These are phyloP conservation scores for Cettia cetti DNA, from an alignment of 2,113 vertebrate species.

Conservation along the genomic window DNA sequence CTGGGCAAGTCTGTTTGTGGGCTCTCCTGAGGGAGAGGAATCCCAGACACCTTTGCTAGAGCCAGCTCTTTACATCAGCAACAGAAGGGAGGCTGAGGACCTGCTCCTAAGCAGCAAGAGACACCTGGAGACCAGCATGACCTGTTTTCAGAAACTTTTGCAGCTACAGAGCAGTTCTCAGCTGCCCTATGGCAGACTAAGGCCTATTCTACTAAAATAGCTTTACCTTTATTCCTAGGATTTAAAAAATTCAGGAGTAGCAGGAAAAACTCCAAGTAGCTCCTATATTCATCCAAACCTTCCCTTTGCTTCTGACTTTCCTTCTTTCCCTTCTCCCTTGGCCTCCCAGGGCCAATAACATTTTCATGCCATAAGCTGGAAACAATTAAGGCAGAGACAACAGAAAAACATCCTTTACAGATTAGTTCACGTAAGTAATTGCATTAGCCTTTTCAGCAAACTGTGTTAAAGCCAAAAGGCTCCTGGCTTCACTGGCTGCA, in stretches of 20 bases:
- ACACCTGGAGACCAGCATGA: not conserved
- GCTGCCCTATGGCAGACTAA: not conserved
- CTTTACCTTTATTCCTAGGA: not conserved
- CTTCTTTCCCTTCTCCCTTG: not conserved
- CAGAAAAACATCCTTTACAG: conserved; percentile 44
- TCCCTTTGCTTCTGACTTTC: not conserved
- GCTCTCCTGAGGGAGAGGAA: not conserved
- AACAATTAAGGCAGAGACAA: conserved; percentile 53
- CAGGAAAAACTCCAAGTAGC: not conserved
- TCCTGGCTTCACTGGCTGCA: conserved; percentile 21
- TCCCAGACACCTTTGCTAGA: not conserved
- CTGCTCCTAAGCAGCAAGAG: not conserved
- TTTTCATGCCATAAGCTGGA: conserved; percentile 35
- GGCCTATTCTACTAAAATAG: not conserved
- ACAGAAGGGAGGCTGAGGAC: not conserved
- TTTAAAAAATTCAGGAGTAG: not conserved
- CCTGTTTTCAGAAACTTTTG: not conserved
- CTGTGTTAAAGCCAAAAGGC: not conserved
- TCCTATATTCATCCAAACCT: not conserved
- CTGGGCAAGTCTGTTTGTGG: not conserved
- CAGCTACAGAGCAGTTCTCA: not conserved
- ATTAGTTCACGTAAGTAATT: conserved; percentile 29
- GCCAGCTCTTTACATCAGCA: not conserved
- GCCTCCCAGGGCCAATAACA: not conserved
- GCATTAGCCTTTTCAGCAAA: not conserved